Evolutionary conservation across 2,113 vertebrate species (phyloP).

Genomic region (Isichthys henryi): DNA sequence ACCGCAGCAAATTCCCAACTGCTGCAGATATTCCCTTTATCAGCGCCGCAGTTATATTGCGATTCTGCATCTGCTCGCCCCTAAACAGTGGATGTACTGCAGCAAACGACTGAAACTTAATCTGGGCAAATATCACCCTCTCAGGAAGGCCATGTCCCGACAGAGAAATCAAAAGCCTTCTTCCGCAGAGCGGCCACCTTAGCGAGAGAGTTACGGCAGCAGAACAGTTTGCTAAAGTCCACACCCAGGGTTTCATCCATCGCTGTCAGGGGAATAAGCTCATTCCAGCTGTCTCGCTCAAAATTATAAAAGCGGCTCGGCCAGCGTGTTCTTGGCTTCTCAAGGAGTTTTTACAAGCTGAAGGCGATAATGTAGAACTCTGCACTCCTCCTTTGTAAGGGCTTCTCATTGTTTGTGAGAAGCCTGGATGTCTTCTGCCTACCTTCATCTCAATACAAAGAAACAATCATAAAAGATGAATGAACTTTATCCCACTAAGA

Average conservation of each 20-base stretch:
- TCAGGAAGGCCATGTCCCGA: background rate
- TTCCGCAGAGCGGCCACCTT: background rate
- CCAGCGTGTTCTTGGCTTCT: background rate
- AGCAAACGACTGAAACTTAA: constrained; percentile 24
- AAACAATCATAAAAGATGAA: background rate
- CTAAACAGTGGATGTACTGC: constrained; percentile 35
- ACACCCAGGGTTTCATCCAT: background rate
- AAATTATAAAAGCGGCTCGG: background rate
- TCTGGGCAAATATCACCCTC: constrained; percentile 21
- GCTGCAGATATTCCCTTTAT: background rate
- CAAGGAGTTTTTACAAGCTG: background rate
- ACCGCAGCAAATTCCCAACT: background rate
- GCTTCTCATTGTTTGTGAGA: background rate
- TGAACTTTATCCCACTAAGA: background rate
- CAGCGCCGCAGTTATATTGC: background rate
- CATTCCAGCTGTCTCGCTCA: background rate
- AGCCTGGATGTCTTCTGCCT: background rate
- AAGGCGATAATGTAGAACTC: background rate
- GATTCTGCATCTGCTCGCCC: constrained; percentile 29
- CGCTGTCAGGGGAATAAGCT: background rate
- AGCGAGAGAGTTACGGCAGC: background rate
- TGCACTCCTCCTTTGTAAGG: background rate
- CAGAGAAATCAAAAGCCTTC: background rate
- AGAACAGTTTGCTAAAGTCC: background rate
- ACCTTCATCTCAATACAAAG: background rate